phyloP scores from a whole-genome alignment of 2,797 vertebrate species.

The Sylvia borin region DNA sequence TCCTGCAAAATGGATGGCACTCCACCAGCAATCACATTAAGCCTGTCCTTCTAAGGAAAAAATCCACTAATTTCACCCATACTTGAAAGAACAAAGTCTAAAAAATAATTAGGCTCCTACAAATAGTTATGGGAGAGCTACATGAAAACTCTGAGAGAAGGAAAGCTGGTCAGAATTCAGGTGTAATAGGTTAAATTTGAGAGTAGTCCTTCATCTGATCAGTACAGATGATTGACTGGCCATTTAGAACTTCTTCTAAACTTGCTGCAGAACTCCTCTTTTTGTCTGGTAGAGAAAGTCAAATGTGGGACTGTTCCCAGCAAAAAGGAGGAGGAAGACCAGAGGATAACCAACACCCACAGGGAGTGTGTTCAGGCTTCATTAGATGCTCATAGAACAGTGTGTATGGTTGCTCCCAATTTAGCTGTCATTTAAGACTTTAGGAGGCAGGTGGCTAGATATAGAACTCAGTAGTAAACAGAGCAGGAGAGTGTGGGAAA shows the following conservation, averaged over 20 bases:
- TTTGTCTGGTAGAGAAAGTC: background rate
- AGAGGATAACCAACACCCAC: background rate
- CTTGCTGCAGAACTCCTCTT: background rate
- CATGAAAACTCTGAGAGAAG: background rate
- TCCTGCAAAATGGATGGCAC: background rate
- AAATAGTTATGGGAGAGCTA: background rate
- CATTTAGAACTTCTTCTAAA: background rate
- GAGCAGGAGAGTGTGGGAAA: background rate
- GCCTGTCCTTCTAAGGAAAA: background rate
- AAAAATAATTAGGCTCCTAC: background rate
- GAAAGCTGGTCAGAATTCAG: background rate
- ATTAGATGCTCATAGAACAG: background rate
- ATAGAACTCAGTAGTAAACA: background rate
- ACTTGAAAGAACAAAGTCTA: background rate
- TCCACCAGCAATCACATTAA: background rate
- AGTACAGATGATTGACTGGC: background rate
- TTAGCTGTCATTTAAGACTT: background rate
- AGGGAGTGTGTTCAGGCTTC: background rate
- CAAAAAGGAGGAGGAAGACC: background rate
- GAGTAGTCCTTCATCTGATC: background rate
- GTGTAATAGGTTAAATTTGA: background rate
- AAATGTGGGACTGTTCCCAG: background rate
- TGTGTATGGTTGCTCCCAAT: background rate
- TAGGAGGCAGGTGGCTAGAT: background rate
- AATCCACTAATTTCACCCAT: background rate